Base-by-base conservation (phyloP, 2,888 invertebrate species). In the Ichneumon xanthorius region DNA sequence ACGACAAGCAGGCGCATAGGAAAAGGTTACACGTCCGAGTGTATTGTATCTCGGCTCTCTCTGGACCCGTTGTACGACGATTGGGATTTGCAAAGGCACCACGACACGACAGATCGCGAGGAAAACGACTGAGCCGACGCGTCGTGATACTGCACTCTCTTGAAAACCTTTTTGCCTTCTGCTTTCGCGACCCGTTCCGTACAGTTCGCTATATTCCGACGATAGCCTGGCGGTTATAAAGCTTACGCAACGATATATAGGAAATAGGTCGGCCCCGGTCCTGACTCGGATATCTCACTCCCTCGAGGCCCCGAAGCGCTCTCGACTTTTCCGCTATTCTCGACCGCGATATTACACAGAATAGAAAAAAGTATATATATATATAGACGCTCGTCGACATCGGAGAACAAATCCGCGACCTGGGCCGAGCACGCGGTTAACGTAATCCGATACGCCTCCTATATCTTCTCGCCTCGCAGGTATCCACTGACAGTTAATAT, bases 191-290 rank as follows among this genome's bases (percentile, higher is more conserved):
- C 9, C 19, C 53, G 53, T 22, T 55, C 19, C 19, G 19, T 55
- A 22, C 53, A 6, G 53, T 63, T 63, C 63, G 63, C 4, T 63
- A 26, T 33, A 63, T 16, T 63, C 63, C 65, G 63, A 37, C 63
- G 50, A 73, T 19, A 65, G 33, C 63, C 63, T 14, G 50, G 22
- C 50, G 19, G 65, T 73, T 73, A 45, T 73, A 19, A 50, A 33
- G 30, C 48, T 81, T 81, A 81, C 80, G 80, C 80, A 81, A 81
- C 68, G 58, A 68, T 75, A 50, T 61, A 72, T 50, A 75, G 61
- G 58, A 81, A 81, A 81, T 81, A 81, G 80, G 80, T 81, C 80
- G 68, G 67, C 58, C 30, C 75, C 63, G 30, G 75, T 68, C 80
- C 73, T 68, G 33, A 65, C 61, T 63, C 50, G 40, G 22, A 33